These are phyloP conservation scores for Calliopum simillimum DNA, from an alignment of 2,888 invertebrate species.

Conservation along the genomic window DNA sequence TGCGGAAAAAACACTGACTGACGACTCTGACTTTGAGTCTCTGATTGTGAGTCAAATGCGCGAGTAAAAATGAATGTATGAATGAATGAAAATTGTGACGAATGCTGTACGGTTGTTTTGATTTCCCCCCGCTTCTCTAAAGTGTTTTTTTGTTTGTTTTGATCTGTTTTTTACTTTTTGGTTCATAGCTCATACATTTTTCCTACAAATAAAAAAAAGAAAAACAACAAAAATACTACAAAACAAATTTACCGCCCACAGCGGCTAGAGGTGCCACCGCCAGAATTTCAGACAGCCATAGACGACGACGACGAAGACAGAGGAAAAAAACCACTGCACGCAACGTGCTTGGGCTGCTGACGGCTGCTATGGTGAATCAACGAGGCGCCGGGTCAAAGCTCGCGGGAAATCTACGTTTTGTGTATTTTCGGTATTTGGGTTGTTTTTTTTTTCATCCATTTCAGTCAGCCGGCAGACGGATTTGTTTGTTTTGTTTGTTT, in stretches of 20 bases:
- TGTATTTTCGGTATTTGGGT: slow-evolving; percentile 1
- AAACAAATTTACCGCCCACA: neutral
- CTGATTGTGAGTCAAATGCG: slow-evolving; percentile 17
- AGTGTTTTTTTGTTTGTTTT: slow-evolving; percentile 39
- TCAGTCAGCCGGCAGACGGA: no score
- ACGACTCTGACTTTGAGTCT: neutral
- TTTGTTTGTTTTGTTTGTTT: neutral
- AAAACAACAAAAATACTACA: neutral
- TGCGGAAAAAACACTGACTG: slow-evolving; percentile 23
- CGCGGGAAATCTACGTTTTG: slow-evolving; percentile 17
- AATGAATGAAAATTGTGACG: slow-evolving; percentile 44
- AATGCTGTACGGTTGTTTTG: slow-evolving; percentile 23
- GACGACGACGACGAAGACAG: slow-evolving; percentile 47
- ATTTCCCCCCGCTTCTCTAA: slow-evolving; percentile 25
- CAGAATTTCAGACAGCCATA: slow-evolving; percentile 3
- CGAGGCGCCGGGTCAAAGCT: slow-evolving; percentile 30
- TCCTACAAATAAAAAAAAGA: slow-evolving; percentile 2
- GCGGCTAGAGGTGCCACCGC: neutral
- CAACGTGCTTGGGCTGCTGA: slow-evolving; percentile 49
- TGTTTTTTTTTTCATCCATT: neutral
- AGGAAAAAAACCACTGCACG: slow-evolving; percentile 45
- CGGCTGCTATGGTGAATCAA: slow-evolving; percentile 28
- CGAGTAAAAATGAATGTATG: slow-evolving; percentile 54
- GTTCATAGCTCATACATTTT: slow-evolving; percentile 16
- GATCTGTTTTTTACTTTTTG: slow-evolving; percentile 44